Evolutionary conservation across 2,888 invertebrate genomes (phyloP), one percentile per base, ranked within the genome.

Genomic region (Ischnura elegans): DNA sequence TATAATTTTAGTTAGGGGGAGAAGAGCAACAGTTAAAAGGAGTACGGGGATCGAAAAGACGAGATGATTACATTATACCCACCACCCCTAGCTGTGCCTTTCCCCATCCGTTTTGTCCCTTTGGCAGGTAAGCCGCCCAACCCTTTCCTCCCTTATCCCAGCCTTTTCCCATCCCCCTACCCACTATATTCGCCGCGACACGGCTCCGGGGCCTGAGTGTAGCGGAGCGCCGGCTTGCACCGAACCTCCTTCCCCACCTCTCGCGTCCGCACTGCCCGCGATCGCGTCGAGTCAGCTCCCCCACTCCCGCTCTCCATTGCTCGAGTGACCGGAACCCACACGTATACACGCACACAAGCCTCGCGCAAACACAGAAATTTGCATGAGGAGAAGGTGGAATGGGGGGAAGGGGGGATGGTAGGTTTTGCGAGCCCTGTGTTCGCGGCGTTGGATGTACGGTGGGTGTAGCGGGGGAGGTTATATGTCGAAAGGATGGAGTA

Each of bases 271-370:
- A 43, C 85, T 45, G n/a, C n/a, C 85, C 42, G 16, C 36, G 42
- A 42, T 43, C 19, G 19, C 42, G 8, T 43, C 42, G 42, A 42
- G 43, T 45, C 85, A 85, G 85, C 36, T 10, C 85, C 85, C 13
- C 84, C 29, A n/a, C 84, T 29, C 3, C n/a, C n/a, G n/a, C n/a
- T n/a, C n/a, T n/a, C 86, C 86, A n/a, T 45, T 86, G 45, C 86
- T 86, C 46, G 86, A 86, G 86, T 86, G 86, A 86, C 86, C 86
- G 86, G 86, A 86, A 45, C 86, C 5, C 86, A 43, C 86, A 46
- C 46, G 36, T 43, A 66, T 46, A 29, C 42, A 10, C 66, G 10
- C 66, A 45, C 86, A 19, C 86, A 86, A 10, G 86, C 46, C n/a
- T 45, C 46, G 25, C 66, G 25, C 84, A 51, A 47, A 76, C 93